Conservation (phyloP, 2,888 invertebrate species). For the Chouioia cunea region DNA sequence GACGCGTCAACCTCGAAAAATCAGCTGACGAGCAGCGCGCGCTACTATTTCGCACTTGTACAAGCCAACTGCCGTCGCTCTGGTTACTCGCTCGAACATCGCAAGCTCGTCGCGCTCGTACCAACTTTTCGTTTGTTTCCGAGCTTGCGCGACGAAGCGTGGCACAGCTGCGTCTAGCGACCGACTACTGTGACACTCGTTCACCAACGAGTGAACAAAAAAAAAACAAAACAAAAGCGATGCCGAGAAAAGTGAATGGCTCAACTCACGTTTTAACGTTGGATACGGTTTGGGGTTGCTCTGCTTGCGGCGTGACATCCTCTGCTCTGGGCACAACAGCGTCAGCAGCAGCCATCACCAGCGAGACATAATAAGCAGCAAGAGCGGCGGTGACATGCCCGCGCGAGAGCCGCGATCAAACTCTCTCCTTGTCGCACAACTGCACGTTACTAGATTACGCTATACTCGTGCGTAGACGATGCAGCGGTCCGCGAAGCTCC, state of each 20-base stretch:
- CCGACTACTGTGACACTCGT: too few species aligned
- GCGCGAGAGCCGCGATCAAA: conserved; percentile 13
- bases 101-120: too few species aligned
- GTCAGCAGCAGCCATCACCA: conserved; percentile 63
- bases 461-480: too few species aligned
- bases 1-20: conserved; percentile 49
- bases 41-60: neutral
- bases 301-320: conserved; percentile 95
- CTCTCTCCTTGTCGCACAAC: neutral
- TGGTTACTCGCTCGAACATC: too few species aligned
- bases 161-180: too few species aligned
- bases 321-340: conserved; percentile 52
- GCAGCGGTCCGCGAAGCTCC: too few species aligned
- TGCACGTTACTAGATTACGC: too few species aligned
- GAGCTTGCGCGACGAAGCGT: too few species aligned
- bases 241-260: neutral
- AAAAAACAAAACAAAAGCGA: neutral
- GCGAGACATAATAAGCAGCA: conserved; percentile 57
- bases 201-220: neutral
- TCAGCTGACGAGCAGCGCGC: conserved; percentile 50
- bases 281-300: conserved; percentile 88
- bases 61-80: too few species aligned
- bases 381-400: conserved; percentile 57
- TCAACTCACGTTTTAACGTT: conserved; percentile 85
- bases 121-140: too few species aligned